Evolutionary conservation across 2,888 invertebrate genomes (phyloP).

Genomic region (Pristionchus arcanus): DNA sequence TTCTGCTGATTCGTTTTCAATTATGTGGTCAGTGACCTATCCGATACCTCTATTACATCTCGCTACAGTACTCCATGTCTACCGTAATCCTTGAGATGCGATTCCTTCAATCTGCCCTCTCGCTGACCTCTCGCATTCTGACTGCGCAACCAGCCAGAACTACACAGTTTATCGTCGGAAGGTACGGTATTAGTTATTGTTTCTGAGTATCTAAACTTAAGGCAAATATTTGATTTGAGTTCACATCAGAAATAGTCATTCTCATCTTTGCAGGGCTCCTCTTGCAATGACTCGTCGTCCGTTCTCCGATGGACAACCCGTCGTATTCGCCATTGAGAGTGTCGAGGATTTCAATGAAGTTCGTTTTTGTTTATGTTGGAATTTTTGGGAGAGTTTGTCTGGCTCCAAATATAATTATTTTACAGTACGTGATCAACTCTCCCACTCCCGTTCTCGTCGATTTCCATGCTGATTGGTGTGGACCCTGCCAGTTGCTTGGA

Average conservation of each 20-base stretch:
- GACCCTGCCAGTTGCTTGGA: conserved; percentile 74
- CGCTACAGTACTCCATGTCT: neutral
- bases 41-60: neutral
- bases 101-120: conserved; percentile 45
- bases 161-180: conserved; percentile 36
- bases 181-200: neutral
- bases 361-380: neutral
- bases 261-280: neutral
- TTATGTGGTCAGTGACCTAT: neutral
- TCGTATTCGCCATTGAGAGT: conserved; percentile 64
- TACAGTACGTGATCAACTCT: conserved; percentile 61
- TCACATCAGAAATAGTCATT: neutral
- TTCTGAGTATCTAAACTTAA: neutral
- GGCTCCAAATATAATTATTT: neutral
- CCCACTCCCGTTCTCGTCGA: conserved; percentile 73
- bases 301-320: conserved; percentile 35
- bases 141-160: conserved; percentile 16
- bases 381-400: neutral
- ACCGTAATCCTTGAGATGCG: neutral
- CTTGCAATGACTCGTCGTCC: neutral
- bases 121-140: conserved; percentile 37
- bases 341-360: conserved; percentile 63
- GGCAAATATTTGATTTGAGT: neutral
- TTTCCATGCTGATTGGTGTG: conserved; percentile 77
- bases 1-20: neutral